These are phyloP conservation scores for Linurgus olivaceus DNA, from an alignment of 2,797 vertebrate species.

Conservation along the genomic window DNA sequence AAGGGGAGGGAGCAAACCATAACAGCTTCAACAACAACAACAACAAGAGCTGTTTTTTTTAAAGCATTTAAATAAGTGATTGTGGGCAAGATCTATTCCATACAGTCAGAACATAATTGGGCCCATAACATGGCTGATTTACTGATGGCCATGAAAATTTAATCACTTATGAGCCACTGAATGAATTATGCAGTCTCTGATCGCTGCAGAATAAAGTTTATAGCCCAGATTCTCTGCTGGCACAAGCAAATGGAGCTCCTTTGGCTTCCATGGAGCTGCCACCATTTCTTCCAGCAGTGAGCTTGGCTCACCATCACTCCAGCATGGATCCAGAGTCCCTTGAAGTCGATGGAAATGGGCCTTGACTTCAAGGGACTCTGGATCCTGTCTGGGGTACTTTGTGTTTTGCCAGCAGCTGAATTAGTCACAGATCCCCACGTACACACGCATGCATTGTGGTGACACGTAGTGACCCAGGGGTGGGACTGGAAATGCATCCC, in stretches of 20 bases:
- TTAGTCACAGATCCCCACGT: not conserved
- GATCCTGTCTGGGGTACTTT: not conserved
- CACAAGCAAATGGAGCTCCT: not conserved
- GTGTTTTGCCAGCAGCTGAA: not conserved
- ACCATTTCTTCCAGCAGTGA: not conserved
- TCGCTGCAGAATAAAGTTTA: not conserved
- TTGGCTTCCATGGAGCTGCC: not conserved
- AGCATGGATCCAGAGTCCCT: not conserved
- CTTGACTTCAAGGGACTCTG: not conserved
- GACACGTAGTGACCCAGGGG: not conserved
- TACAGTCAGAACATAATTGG: not conserved
- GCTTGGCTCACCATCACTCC: not conserved
- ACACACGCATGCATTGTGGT: not conserved
- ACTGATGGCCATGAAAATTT: conserved; percentile 39
- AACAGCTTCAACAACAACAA: not conserved
- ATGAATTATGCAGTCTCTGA: not conserved
- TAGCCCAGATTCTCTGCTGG: conserved; percentile 6
- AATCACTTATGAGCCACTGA: not conserved
- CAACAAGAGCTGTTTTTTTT: not conserved
- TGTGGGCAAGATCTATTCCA: not conserved
- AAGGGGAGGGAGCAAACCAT: not conserved
- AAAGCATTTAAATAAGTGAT: not conserved
- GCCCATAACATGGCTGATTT: not conserved
- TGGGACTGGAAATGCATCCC: not conserved
- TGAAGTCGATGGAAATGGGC: not conserved